Conservation (phyloP, 2,797 vertebrate species). For the Antennarius maculatus region DNA sequence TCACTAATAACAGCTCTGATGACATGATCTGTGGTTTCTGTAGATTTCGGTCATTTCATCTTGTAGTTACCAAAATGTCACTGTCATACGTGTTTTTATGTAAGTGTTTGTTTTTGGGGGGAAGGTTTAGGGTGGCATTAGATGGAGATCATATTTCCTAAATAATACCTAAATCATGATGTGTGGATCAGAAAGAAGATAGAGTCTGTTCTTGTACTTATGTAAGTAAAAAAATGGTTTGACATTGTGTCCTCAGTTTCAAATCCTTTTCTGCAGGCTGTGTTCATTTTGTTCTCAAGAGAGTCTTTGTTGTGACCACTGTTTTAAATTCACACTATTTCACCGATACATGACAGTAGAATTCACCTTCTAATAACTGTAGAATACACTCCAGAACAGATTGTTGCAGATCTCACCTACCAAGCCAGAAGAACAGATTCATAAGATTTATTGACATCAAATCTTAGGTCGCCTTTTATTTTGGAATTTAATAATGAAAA, state of each 20-base stretch:
- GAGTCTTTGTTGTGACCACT: conserved; percentile 1
- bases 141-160: conserved; percentile 31
- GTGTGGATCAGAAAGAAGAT: too few relatives aligned
- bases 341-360: not conserved
- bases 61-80: conserved; percentile 13
- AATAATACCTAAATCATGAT: too few relatives aligned
- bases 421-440: too few relatives aligned
- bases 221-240: conserved; percentile 31
- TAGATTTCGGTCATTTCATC: not conserved
- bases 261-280: conserved; percentile 22
- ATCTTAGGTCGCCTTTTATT: too few relatives aligned
- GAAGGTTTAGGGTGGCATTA: conserved; percentile 34
- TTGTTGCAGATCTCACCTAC: not conserved
- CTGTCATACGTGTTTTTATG: conserved; percentile 16
- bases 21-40: conserved; percentile 12
- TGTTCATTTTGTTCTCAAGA: conserved; percentile 12
- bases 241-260: conserved; percentile 2
- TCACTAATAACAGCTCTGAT: not conserved
- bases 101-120: conserved; percentile 59
- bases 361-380: not conserved
- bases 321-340: not conserved
- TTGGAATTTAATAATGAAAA: too few relatives aligned
- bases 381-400: not conserved
- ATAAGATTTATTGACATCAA: too few relatives aligned
- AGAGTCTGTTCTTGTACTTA: not conserved